Evolutionary conservation across 2,113 vertebrate species (phyloP).

Genomic region (Sialia sialis): DNA sequence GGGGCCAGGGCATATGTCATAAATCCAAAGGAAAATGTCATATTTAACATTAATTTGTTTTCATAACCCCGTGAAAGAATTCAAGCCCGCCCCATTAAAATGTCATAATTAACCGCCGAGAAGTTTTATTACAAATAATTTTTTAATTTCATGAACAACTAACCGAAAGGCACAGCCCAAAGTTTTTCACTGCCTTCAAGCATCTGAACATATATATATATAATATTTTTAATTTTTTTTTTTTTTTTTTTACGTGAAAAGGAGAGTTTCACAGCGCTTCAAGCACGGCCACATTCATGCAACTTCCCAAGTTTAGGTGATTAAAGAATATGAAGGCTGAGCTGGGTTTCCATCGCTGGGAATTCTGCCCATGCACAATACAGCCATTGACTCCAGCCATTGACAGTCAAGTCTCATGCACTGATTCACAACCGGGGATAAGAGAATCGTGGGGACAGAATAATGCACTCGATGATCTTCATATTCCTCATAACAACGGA

Average conservation of each 20-base stretch:
- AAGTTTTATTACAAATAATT: conserved; percentile 45
- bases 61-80: conserved; percentile 53
- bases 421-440: conserved; percentile 7
- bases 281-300: not conserved
- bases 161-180: not conserved
- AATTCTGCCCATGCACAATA: conserved; percentile 7
- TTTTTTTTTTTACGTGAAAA: not conserved
- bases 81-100: conserved; percentile 55
- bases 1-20: conserved; percentile 38
- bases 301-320: not conserved
- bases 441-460: not conserved
- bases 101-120: conserved; percentile 30
- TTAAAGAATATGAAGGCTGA: not conserved
- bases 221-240: too few relatives aligned
- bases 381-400: not conserved
- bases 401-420: conserved; percentile 1
- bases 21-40: conserved; percentile 50
- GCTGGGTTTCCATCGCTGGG: not conserved
- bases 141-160: conserved; percentile 3
- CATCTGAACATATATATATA: not conserved
- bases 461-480: not conserved
- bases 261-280: not conserved
- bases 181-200: not conserved
- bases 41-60: conserved; percentile 67
- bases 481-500: not conserved